Base-by-base conservation (phyloP, 2,113 vertebrate genomes). In the Heterocephalus glaber region DNA sequence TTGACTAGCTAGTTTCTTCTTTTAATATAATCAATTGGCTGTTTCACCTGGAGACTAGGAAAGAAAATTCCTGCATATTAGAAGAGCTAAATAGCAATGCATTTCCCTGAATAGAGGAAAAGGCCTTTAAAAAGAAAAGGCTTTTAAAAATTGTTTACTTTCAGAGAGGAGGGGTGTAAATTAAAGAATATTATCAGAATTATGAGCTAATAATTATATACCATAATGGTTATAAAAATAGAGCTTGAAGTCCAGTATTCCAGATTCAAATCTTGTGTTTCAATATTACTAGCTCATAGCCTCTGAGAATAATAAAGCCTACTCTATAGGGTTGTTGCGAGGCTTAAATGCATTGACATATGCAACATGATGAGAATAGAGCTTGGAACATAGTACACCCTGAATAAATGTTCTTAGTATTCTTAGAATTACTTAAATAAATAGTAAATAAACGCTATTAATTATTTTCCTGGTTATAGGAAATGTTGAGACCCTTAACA, bases 381-480 rank as follows among this genome's bases (percentile, higher is more conserved):
- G 16, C 63, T 92, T 91, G 13, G 77, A 58, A 66, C 20, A 85
- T 60, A 88, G 56, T 61, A 61, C 38, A 60, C 12, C 30, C n/a
- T 38, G 92, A 65, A 60, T 90, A 56, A 60, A 47, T 82, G 33
- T 41, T 86, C 30, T 83, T 76, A 56, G 22, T 79, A 56, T 56
- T 94, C 9, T 33, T 83, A 96, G 49, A 89, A 76, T 63, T n/a
- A 35, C 24, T 33, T 90, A 86, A 95, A 92, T 96, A 95, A 90
- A 58, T 65, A 90, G 14, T 68, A 74, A n/a, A 68, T 38, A 86
- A 28, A 56, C 90, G 63, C 65, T 86, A 44, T 79, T 82, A 68
- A 91, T 22, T 88, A n/a, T 96, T 87, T 87, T 38, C 7, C 93
- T 95, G 26, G 60, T 47, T 86, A 60, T 52, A 30, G 33, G 93